A percentile compares a stretch with the other conserved stretches of the same genome.
Conservation (phyloP, 37 sponge, comb jelly and placozoan genomes). For the Theonella swinhoei region DNA sequence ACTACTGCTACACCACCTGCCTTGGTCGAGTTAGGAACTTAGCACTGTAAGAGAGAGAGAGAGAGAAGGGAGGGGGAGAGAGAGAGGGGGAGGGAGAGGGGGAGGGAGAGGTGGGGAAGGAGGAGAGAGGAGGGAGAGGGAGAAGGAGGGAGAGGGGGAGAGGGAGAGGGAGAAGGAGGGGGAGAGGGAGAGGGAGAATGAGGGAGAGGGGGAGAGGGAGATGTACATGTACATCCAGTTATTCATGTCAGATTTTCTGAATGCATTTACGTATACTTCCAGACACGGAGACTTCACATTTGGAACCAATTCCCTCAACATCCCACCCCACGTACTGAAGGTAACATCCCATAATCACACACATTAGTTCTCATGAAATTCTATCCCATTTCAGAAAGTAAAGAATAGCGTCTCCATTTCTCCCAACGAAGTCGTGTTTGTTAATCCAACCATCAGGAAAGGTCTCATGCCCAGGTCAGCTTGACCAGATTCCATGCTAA, state of each 20-base stretch:
- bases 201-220: not conserved
- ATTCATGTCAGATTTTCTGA: too few relatives aligned
- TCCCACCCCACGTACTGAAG: not conserved
- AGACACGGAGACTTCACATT: constrained; percentile 75
- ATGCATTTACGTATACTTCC: too few relatives aligned
- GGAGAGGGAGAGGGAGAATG: not conserved
- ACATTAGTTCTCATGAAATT: too few relatives aligned
- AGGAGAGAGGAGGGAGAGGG: not conserved
- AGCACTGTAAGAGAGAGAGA: constrained; percentile 24
- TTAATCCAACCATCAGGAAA: constrained; percentile 71
- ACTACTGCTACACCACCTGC: constrained; percentile 98
- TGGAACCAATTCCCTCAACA: constrained; percentile 48
- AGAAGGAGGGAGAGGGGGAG: not conserved
- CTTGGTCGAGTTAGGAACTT: constrained; percentile 83
- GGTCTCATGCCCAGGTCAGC: constrained; percentile 88
- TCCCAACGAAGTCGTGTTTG: constrained; percentile 94
- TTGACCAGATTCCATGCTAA: too few relatives aligned
- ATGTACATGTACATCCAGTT: too few relatives aligned
- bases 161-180: not conserved
- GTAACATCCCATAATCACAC: not conserved
- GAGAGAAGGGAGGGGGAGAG: not conserved
- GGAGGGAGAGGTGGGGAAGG: not conserved
- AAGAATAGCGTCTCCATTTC: constrained; percentile 81
- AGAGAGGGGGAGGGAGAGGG: not conserved
- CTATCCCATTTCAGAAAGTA: constrained; percentile 38